Evolutionary conservation across 2,797 vertebrate genomes (phyloP), one percentile per base, ranked within the genome.

Genomic region (Peromyscus aztecus): DNA sequence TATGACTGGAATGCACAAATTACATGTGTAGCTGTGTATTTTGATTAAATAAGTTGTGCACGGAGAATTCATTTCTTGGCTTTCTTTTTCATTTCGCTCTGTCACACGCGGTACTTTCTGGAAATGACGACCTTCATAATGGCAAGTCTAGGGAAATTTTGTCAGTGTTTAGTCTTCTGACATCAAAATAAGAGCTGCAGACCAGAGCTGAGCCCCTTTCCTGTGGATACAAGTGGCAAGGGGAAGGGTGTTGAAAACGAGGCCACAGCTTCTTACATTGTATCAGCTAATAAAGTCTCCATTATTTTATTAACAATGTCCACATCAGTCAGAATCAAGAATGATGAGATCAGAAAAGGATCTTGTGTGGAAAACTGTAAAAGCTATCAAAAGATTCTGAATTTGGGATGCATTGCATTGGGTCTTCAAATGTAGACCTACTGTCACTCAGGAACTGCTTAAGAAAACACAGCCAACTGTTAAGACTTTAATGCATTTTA

Each of bases 191-290:
- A 14, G 34, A 91, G 6, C 37, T 77, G 1, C 4, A 6, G 19
- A 57, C n/a, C 27, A 46, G 43, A 91, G n/a, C 34, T 75, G 43
- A 87, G 76, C 43, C 34, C 52, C 0, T 82, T 93, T 78, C 77
- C 91, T 90, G 31, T 4, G 52, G 61, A 75, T 83, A 69, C 27
- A 76, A 71, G 93, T 11, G 57, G 5, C 5, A 0, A 40, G 27
- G 63, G 21, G 4, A n/a, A 37, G 3, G 29, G 10, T 75, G 1
- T 82, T 94, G 67, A 61, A 94, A 82, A 61, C 69, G 49, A 83
- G 55, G 77, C 57, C 17, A 17, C 43, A 34, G 10, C 87, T 96
- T 49, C 87, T 96, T 49, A 46, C 10, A 59, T 84, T 93, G 90
- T 80, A 63, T 91, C 55, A 89, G 75, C 69, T 78, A 94, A 52